phyloP scores from a whole-genome alignment of 2,797 vertebrate species.

The Liparis tanakae region DNA sequence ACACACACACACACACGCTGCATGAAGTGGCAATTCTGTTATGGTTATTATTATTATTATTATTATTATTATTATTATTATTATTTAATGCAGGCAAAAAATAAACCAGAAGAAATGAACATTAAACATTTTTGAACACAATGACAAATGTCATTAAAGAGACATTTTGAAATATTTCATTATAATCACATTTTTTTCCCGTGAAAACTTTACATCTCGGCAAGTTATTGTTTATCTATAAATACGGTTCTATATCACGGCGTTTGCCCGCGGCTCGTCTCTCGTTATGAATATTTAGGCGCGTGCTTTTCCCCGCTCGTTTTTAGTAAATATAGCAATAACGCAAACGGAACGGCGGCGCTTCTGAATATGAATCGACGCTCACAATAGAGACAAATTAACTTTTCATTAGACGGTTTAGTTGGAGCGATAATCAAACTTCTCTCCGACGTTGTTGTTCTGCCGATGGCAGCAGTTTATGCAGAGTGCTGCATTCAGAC shows the following conservation, averaged over 20 bases:
- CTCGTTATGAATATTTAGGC: conserved; percentile 52
- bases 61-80: neutral
- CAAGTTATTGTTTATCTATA: conserved; percentile 31
- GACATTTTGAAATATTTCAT: conserved; percentile 24
- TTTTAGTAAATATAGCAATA: conserved; percentile 48
- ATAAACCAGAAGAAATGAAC: conserved; percentile 18
- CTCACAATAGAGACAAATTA: conserved; percentile 26
- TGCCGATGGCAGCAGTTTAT: conserved; percentile 39
- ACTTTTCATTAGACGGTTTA: conserved; percentile 44
- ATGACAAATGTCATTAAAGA: conserved; percentile 15
- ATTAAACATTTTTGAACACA: too few species aligned
- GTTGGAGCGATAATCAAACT: conserved; percentile 50
- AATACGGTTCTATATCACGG: conserved; percentile 23
- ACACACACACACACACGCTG: too few species aligned
- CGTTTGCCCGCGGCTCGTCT: conserved; percentile 38
- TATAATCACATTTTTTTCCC: neutral
- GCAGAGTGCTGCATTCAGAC: conserved; percentile 29
- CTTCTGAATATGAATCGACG: conserved; percentile 52
- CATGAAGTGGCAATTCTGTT: neutral
- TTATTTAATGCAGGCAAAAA: neutral
- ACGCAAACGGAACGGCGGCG: conserved; percentile 17
- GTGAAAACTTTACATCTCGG: conserved; percentile 28
- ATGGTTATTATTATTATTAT: neutral
- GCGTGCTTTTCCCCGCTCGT: conserved; percentile 42
- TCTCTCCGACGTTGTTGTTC: conserved; percentile 29